phyloP scores from a whole-genome alignment of 2,797 vertebrate genomes.

The Gorsachius magnificus region DNA sequence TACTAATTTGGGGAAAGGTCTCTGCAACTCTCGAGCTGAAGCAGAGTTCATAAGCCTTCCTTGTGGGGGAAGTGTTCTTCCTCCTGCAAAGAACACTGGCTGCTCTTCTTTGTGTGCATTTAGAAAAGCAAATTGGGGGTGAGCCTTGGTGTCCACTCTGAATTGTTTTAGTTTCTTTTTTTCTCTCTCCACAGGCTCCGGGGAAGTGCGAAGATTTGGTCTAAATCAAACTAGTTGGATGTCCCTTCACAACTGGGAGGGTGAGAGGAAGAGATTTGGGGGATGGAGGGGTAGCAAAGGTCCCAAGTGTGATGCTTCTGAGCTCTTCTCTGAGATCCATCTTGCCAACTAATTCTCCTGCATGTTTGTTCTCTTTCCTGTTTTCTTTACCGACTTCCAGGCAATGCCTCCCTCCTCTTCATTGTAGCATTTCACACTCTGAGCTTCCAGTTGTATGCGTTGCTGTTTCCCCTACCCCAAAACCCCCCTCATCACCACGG shows the following conservation, averaged over 20 bases:
- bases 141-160: neutral
- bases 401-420: slow-evolving; percentile 7
- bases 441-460: neutral
- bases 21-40: neutral
- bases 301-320: slow-evolving; percentile 22
- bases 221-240: slow-evolving; percentile 90
- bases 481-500: accelerated
- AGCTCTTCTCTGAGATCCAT: neutral
- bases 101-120: neutral
- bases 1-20: neutral
- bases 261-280: slow-evolving; percentile 50
- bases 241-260: slow-evolving; percentile 38
- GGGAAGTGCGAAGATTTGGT: slow-evolving; percentile 98
- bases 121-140: neutral
- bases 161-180: neutral
- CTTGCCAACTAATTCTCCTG: slow-evolving; percentile 10
- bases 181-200: slow-evolving; percentile 81
- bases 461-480: neutral
- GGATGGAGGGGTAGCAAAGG: neutral
- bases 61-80: neutral
- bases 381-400: neutral
- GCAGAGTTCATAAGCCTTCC: neutral
- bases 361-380: slow-evolving; percentile 17
- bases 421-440: slow-evolving; percentile 8
- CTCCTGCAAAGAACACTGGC: neutral